Percentiles rank a stretch among this genome's conserved stretches.
phyloP scores from a whole-genome alignment of 2,888 invertebrate genomes.

The Spodoptera picta region DNA sequence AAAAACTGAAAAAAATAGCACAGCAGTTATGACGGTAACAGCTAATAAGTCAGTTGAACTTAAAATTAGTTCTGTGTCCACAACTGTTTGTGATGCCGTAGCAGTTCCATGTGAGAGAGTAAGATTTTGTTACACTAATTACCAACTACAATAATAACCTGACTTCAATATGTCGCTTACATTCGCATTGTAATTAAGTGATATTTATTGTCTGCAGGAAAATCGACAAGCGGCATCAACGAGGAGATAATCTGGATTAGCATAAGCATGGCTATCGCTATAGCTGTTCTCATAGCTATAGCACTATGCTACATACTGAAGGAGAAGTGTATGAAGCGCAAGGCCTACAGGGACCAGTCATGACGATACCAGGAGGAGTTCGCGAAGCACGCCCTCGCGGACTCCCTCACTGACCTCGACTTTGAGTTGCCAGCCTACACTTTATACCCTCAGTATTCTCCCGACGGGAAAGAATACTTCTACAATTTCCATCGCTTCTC shows the following conservation, averaged over 20 bases:
- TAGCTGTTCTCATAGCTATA: conserved; percentile 93
- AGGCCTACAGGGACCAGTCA: conserved; percentile 92
- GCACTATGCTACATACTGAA: conserved; percentile 94
- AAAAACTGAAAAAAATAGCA: too few relatives aligned
- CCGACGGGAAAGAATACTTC: conserved; percentile 84
- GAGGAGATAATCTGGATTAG: conserved; percentile 97
- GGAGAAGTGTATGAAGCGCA: conserved; percentile 93
- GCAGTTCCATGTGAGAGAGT: neutral
- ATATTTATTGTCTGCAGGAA: conserved; percentile 87
- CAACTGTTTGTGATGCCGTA: neutral
- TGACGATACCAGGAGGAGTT: conserved; percentile 89
- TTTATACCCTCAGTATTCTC: conserved; percentile 83
- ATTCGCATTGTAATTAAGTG: conserved; percentile 3
- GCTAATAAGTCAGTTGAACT: conserved; percentile 1
- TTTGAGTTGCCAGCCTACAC: conserved; percentile 80
- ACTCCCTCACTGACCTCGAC: conserved; percentile 78
- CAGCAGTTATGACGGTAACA: too few relatives aligned
- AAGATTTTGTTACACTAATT: neutral
- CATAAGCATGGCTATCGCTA: conserved; percentile 95
- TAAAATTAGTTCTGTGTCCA: conserved; percentile 1
- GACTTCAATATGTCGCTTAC: neutral
- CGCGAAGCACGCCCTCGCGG: conserved; percentile 81
- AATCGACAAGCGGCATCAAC: conserved; percentile 94
- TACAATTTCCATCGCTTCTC: conserved; percentile 85
- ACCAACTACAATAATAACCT: neutral